phyloP scores from a whole-genome alignment of 2,888 invertebrate species.

The Isotomurus palustris region DNA sequence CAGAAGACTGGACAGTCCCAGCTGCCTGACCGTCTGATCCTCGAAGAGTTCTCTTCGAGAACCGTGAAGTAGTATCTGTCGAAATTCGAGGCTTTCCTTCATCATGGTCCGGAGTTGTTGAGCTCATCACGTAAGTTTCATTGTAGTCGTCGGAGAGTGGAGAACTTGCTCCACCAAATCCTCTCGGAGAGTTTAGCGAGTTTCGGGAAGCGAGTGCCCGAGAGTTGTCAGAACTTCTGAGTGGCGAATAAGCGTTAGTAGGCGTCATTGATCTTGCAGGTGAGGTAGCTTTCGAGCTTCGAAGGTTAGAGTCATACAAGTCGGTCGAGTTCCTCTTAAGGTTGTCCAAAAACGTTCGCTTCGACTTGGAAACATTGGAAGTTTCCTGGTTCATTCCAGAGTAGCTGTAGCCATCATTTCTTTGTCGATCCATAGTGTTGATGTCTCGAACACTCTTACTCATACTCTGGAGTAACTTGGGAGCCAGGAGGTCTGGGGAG shows the following conservation, averaged over 20 bases:
- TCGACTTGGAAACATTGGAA: constrained; percentile 25
- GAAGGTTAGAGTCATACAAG: constrained; percentile 32
- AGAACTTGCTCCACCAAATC: constrained; percentile 39
- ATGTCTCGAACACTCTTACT: constrained; percentile 77
- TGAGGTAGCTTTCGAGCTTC: constrained; percentile 44
- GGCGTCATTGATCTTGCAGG: constrained; percentile 46
- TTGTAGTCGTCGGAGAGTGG: constrained; percentile 45
- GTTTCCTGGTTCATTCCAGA: background rate
- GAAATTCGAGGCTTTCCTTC: constrained; percentile 44
- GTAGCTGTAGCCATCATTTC: constrained; percentile 18
- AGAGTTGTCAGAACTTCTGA: constrained; percentile 13
- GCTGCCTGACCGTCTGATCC: constrained; percentile 40
- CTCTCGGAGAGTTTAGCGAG: constrained; percentile 36
- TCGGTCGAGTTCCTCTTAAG: constrained; percentile 44
- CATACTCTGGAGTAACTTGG: constrained; percentile 78
- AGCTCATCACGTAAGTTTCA: constrained; percentile 45
- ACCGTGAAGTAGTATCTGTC: constrained; percentile 45
- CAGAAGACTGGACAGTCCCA: constrained; percentile 42
- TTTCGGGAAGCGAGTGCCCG: constrained; percentile 24
- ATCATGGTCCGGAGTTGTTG: constrained; percentile 44
- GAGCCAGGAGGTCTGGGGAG: constrained; percentile 72
- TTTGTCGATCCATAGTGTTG: constrained; percentile 45
- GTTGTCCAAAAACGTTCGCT: constrained; percentile 41
- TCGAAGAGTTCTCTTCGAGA: constrained; percentile 41
- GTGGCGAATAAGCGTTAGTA: constrained; percentile 34